phyloP scores from a whole-genome alignment of 92 coral and sea anemone genomes.

The Umimayanthus chanpuru region DNA sequence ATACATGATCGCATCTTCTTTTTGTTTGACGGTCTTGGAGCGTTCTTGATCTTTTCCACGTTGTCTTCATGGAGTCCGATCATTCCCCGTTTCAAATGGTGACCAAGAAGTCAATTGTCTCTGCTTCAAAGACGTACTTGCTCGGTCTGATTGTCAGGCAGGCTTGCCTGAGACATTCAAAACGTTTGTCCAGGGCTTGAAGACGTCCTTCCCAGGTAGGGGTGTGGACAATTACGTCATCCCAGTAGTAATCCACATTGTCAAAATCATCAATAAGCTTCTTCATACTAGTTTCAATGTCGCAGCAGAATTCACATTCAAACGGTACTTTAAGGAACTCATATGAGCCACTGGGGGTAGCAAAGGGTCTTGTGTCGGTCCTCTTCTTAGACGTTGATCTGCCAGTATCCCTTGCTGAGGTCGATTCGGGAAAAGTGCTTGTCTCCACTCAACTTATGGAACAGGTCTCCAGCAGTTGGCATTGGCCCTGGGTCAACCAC shows the following conservation, averaged over 20 bases:
- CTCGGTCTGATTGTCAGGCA: too few species aligned
- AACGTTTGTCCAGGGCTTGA: slow-evolving; percentile 8
- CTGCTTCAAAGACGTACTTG: slow-evolving; percentile 35
- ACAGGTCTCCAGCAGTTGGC: too few species aligned
- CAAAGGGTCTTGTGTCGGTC: slow-evolving; percentile 48
- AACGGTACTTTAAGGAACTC: slow-evolving; percentile 57
- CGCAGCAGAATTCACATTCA: slow-evolving; percentile 37
- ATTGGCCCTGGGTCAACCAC: too few species aligned
- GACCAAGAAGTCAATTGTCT: slow-evolving; percentile 2
- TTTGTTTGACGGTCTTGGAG: too few species aligned
- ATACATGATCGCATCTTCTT: slow-evolving; percentile 41
- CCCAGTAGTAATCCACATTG: too few species aligned
- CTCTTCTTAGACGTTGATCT: slow-evolving; percentile 28
- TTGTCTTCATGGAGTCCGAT: not conserved
- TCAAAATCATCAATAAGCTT: too few species aligned
- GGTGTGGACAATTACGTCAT: too few species aligned
- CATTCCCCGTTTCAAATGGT: not conserved
- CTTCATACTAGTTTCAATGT: not conserved
- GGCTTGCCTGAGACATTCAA: slow-evolving; percentile 23
- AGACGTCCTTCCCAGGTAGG: too few species aligned
- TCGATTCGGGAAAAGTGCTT: too few species aligned
- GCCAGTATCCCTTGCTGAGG: too few species aligned
- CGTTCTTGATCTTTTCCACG: too few species aligned
- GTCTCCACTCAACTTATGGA: too few species aligned
- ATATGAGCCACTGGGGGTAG: slow-evolving; percentile 38